phyloP scores from a whole-genome alignment of 2,113 vertebrate species.

The Rhinopomastus cyanomelas region DNA sequence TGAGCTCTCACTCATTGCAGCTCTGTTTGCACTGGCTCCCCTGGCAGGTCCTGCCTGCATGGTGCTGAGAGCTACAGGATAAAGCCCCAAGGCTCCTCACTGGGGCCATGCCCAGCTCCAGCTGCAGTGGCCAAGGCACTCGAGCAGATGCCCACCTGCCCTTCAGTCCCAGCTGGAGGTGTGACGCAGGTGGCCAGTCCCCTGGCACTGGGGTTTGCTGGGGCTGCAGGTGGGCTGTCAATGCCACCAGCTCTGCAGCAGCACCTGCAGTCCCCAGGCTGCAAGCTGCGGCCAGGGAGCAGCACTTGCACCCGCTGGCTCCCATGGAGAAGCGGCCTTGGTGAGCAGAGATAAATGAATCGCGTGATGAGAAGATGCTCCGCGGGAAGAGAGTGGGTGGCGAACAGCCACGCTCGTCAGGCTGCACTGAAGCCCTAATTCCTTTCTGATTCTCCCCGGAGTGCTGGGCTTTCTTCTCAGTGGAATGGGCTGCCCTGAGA shows the following conservation, averaged over 20 bases:
- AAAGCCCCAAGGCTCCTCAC: fast-evolving
- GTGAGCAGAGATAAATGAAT: not conserved
- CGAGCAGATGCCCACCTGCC: too few relatives aligned
- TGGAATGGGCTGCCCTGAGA: not conserved
- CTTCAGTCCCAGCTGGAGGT: fast-evolving
- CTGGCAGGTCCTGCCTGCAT: not conserved
- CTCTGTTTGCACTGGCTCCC: not conserved
- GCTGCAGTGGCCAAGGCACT: fast-evolving
- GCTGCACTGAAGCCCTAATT: not conserved
- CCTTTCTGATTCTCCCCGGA: not conserved
- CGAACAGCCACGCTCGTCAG: not conserved
- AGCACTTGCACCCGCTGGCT: fast-evolving
- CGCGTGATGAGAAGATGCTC: not conserved
- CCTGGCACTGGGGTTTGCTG: fast-evolving
- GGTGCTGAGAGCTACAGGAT: fast-evolving
- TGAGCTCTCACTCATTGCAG: not conserved
- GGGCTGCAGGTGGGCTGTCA: not conserved
- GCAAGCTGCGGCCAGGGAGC: too few relatives aligned
- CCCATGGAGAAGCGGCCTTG: not conserved
- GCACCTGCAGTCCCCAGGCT: too few relatives aligned
- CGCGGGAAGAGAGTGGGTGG: not conserved
- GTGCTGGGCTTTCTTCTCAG: not conserved
- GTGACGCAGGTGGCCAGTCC: fast-evolving
- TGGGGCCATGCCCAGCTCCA: not conserved
- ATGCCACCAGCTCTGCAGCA: too few relatives aligned